phyloP scores from a whole-genome alignment of 1,140 invertebrate genomes.

The Whitmania pigra region DNA sequence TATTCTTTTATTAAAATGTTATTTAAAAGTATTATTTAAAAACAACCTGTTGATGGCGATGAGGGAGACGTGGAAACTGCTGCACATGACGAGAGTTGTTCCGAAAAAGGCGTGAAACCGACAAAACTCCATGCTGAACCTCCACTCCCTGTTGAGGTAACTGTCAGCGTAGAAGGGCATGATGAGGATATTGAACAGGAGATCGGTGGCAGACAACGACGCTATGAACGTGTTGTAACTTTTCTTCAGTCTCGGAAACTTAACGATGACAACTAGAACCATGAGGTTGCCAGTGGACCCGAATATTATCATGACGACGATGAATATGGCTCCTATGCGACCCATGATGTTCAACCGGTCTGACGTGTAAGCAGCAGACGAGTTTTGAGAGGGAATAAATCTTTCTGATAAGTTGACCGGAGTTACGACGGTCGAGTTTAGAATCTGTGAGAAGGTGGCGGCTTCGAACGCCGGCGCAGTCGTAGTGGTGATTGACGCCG shows the following conservation, averaged over 20 bases:
- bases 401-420: background rate
- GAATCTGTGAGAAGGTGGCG: background rate
- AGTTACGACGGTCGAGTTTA: background rate
- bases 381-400: background rate
- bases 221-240: slow-evolving; percentile 13
- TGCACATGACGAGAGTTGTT: slow-evolving; percentile 6
- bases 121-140: slow-evolving; percentile 8
- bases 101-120: slow-evolving; percentile 13
- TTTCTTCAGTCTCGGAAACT: background rate
- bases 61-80: slow-evolving; percentile 4
- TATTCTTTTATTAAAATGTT: too few species aligned
- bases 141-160: background rate
- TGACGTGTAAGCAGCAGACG: background rate
- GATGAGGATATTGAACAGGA: slow-evolving; percentile 15
- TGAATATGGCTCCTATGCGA: background rate
- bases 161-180: slow-evolving; percentile 17
- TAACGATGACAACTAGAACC: slow-evolving; percentile 3
- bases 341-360: slow-evolving; percentile 6
- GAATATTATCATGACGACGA: slow-evolving; percentile 9
- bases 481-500: background rate
- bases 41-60: slow-evolving; percentile 2
- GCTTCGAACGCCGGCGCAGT: background rate
- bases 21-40: too few species aligned
- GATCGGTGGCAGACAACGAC: slow-evolving; percentile 11
- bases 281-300: slow-evolving; percentile 5